Conservation (phyloP, 2,888 invertebrate species). For the Fissipunctia ypsillon region DNA sequence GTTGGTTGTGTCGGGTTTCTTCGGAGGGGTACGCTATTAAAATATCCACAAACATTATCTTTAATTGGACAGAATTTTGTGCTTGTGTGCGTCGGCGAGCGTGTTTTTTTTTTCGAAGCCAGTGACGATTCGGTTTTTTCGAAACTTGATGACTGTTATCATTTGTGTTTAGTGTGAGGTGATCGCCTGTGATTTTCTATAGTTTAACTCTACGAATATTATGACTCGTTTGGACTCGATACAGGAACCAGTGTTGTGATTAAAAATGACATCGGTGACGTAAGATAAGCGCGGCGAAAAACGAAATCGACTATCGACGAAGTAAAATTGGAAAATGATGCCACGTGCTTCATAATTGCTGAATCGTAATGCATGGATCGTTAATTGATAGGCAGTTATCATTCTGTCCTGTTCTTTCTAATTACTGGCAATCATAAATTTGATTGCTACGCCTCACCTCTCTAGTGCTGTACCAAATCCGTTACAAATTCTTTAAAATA, state of each 20-base stretch:
- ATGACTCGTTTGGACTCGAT: conserved; percentile 66
- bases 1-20: conserved; percentile 90
- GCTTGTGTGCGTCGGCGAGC: conserved; percentile 86
- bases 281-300: conserved; percentile 72
- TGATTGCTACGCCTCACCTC: conserved; percentile 73
- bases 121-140: conserved; percentile 88
- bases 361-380: conserved; percentile 81
- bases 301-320: conserved; percentile 65
- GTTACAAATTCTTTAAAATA: conserved; percentile 64
- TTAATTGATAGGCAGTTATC: conserved; percentile 85
- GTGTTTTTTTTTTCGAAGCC: conserved; percentile 81
- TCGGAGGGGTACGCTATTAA: conserved; percentile 90
- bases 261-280: conserved; percentile 88
- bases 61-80: conserved; percentile 90
- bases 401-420: conserved; percentile 84
- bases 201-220: conserved; percentile 62
- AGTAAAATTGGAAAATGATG: conserved; percentile 79
- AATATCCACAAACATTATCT: conserved; percentile 91
- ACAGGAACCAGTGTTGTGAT: conserved; percentile 70
- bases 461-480: conserved; percentile 63
- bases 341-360: conserved; percentile 86
- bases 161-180: conserved; percentile 84
- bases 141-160: conserved; percentile 88
- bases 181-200: conserved; percentile 81
- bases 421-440: conserved; percentile 80